Base-by-base conservation (phyloP, 1,140 invertebrate genomes). In the Trichomalopsis sarcophagae region DNA sequence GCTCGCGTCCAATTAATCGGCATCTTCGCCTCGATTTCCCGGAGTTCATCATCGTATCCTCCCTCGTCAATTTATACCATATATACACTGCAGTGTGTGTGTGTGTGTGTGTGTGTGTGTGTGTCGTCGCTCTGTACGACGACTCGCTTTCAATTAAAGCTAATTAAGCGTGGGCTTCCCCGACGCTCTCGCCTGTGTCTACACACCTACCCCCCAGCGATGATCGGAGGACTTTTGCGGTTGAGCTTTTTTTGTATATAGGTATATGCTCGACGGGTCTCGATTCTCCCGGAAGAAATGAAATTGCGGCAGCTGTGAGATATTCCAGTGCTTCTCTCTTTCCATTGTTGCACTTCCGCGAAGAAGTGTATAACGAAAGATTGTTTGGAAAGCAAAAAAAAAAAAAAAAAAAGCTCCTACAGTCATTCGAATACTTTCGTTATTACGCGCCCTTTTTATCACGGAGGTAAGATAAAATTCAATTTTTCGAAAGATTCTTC, bases 121-220 rank as follows among this genome's bases (percentile, higher is more conserved):
- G 23, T 73, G 33, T 68, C 10, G 4, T 6, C 5, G 5, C 33
- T 36, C 14, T 66, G 17, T 27, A 69, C 66, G n/a, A 73, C 27
- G 7, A 17, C 14, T 36, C 71, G 23, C 30, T 17, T 47, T 11
- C 74, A 75, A 75, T 75, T 75, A 44, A 40, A 44, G 36, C 74
- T 75, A 75, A 75, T 75, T 75, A 44, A n/a, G 7, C 36, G 36
- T n/a, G 74, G 36, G 74, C 36, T 44, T 74, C 11, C 23, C 62
- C n/a, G 62, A 68, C 21, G 11, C 21, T 4, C 13, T n/a, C 21
- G 21, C 0, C 2, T 68, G 66, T 27, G 17, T 68, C 3, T 68
- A 68, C 27, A 68, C 11, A 23, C 0, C 5, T 13, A 14, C 47
- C 13, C 47, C 13, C 13, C 10, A 50, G 11, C n/a, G 66, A 68